These are phyloP conservation scores for Vidua chalybeata DNA, from an alignment of 2,113 vertebrate species.

Conservation along the genomic window DNA sequence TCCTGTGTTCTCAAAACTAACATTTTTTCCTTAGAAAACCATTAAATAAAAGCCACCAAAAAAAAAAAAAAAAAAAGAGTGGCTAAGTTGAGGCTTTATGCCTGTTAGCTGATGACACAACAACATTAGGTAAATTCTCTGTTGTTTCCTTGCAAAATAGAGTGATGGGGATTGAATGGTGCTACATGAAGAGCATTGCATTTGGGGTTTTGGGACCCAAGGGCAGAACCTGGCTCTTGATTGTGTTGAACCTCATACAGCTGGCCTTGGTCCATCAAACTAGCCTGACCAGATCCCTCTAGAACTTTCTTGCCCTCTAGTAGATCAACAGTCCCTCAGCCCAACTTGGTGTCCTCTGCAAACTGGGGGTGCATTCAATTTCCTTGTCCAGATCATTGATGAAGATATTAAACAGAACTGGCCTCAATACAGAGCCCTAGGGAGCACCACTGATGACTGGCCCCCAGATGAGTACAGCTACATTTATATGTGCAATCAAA, in stretches of 20 bases:
- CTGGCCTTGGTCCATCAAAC: accelerated
- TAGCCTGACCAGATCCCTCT: not conserved
- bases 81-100: not conserved
- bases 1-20: not conserved
- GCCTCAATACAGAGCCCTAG: not conserved
- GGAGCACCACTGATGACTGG: accelerated
- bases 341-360: not conserved
- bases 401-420: not conserved
- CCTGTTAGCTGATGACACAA: not conserved
- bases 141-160: not conserved
- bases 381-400: not conserved
- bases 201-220: accelerated
- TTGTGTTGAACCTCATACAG: accelerated
- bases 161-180: not conserved
- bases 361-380: not conserved
- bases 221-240: accelerated
- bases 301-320: not conserved
- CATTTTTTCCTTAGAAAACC: not conserved
- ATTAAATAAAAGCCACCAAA: not conserved
- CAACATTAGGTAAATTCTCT: not conserved
- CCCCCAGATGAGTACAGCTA: not conserved
- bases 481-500: not conserved
- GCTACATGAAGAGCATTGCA: accelerated
- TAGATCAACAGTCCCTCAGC: not conserved
- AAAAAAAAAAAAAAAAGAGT: not conserved